A percentile compares a stretch with the other conserved stretches of the same genome.
Evolutionary conservation across 2,888 invertebrate genomes (phyloP).

Genomic region (Caenorhabditis zanzibari): DNA sequence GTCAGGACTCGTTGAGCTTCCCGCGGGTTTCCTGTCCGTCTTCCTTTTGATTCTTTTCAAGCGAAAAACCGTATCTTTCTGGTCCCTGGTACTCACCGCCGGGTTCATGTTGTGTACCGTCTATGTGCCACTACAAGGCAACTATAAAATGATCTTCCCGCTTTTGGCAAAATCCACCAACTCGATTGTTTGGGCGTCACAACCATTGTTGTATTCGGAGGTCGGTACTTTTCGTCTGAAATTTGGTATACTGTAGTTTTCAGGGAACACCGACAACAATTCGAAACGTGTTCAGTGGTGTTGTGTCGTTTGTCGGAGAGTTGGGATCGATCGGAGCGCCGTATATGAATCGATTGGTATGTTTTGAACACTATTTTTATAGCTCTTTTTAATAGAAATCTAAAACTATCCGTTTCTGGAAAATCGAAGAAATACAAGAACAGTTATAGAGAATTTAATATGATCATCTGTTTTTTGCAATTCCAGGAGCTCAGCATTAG

Average conservation of each 20-base stretch:
- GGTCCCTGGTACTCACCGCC: slow-evolving; percentile 54
- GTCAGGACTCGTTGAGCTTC: slow-evolving; percentile 81
- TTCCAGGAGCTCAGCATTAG: too few relatives aligned
- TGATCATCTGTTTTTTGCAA: too few relatives aligned
- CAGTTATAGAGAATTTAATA: too few relatives aligned
- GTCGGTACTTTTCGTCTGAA: slow-evolving; percentile 56
- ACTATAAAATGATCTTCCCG: slow-evolving; percentile 73
- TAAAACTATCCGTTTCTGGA: too few relatives aligned
- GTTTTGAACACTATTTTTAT: too few relatives aligned
- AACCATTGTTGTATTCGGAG: slow-evolving; percentile 79
- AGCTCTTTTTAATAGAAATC: too few relatives aligned
- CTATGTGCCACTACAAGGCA: slow-evolving; percentile 54
- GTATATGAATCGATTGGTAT: slow-evolving; percentile 79
- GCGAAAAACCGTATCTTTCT: slow-evolving; percentile 68
- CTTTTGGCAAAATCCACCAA: slow-evolving; percentile 80
- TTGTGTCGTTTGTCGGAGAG: slow-evolving; percentile 80
- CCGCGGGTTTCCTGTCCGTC: slow-evolving; percentile 77
- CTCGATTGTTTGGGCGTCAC: slow-evolving; percentile 79
- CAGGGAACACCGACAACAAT: slow-evolving; percentile 72
- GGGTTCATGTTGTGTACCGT: slow-evolving; percentile 62
- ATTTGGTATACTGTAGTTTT: neutral
- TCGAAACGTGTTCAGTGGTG: slow-evolving; percentile 80
- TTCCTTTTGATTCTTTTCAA: slow-evolving; percentile 63
- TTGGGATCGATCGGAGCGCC: slow-evolving; percentile 81
- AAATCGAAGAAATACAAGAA: too few relatives aligned